A percentile compares a stretch with the other conserved stretches of the same genome.
phyloP scores from a whole-genome alignment of 2,113 vertebrate genomes.

The Butorides virescens region DNA sequence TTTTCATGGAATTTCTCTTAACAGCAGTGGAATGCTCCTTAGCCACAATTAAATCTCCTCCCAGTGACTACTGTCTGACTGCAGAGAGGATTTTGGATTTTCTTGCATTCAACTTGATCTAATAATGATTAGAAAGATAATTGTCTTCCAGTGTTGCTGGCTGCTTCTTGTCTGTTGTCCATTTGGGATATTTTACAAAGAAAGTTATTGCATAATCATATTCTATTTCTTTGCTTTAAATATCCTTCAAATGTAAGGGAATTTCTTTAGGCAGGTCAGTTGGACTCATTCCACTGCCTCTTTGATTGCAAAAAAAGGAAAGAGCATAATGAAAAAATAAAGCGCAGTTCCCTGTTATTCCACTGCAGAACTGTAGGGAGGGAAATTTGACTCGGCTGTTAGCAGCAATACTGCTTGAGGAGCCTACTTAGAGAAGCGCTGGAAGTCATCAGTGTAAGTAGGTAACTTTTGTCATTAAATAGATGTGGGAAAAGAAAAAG shows the following conservation, averaged over 20 bases:
- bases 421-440: neutral
- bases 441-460: neutral
- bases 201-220: neutral
- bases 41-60: neutral
- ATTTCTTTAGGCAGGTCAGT: neutral
- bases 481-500: neutral
- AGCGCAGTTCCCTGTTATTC: neutral
- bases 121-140: neutral
- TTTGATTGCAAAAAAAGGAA: neutral
- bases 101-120: neutral
- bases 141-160: neutral
- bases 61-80: neutral
- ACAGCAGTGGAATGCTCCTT: neutral
- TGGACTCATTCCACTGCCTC: neutral
- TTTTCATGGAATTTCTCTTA: neutral
- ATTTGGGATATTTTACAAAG: neutral
- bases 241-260: neutral
- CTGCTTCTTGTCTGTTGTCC: neutral
- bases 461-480: neutral
- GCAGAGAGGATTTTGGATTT: neutral
- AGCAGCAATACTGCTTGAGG: neutral
- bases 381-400: neutral
- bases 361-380: neutral
- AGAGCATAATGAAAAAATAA: neutral
- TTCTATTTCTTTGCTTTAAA: neutral